Conservation (phyloP, 1,140 invertebrate genomes). For the Brachionus manjavacas region DNA sequence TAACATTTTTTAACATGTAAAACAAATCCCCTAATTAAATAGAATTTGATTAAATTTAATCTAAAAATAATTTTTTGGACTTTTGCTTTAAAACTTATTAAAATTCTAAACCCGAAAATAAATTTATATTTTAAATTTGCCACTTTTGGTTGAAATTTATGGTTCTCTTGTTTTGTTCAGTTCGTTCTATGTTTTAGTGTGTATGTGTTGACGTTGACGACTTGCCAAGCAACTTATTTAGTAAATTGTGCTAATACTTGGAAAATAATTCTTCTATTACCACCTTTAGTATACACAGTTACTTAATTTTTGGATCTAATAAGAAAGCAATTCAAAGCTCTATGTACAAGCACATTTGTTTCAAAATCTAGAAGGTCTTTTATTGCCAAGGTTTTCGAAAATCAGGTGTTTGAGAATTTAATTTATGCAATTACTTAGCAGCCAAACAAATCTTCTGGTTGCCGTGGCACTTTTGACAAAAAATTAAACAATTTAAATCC, state of each 20-base stretch:
- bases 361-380: background rate
- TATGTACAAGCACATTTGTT: background rate
- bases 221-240: constrained; percentile 43
- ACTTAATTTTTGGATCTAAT: background rate
- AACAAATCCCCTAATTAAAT: background rate
- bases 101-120: background rate
- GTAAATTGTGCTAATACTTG: background rate
- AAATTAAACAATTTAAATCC: constrained; percentile 3
- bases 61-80: background rate
- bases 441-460: constrained; percentile 14
- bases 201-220: constrained; percentile 42
- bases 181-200: constrained; percentile 16
- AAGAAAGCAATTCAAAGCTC: background rate
- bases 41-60: too few relatives aligned
- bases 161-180: constrained; percentile 21
- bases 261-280: background rate
- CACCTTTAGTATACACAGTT: constrained; percentile 16
- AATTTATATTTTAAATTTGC: background rate
- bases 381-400: background rate
- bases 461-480: background rate
- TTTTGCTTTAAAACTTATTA: background rate
- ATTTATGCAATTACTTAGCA: constrained; percentile 26
- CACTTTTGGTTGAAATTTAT: constrained; percentile 14
- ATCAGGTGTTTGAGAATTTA: background rate
- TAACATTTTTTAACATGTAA: background rate